These are phyloP conservation scores for Leuciscus idus DNA, from an alignment of 2,113 vertebrate species.

Conservation along the genomic window DNA sequence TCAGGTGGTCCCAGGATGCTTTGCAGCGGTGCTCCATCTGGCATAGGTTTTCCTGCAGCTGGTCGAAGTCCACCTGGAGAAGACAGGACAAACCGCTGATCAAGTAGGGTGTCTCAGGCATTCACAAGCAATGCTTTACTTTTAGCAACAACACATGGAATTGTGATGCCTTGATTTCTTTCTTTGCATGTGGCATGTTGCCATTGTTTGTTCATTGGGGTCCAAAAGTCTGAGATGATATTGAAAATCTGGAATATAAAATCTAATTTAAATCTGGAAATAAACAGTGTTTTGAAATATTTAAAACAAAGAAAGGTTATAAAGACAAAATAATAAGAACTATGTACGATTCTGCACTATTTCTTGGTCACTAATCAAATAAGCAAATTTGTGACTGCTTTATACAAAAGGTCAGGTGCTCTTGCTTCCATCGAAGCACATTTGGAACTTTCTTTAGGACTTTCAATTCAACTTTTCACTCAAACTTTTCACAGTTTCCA, in stretches of 20 bases:
- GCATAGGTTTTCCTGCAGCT: constrained; percentile 93
- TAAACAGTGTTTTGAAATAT: neutral
- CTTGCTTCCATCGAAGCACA: neutral
- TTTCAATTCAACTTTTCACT: neutral
- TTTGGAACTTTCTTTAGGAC: neutral
- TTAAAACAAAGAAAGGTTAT: neutral
- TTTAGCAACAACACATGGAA: neutral
- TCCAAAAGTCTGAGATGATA: neutral
- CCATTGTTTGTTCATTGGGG: neutral
- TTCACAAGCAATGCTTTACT: neutral
- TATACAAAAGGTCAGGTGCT: neutral
- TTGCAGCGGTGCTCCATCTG: constrained; percentile 97
- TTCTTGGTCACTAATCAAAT: neutral
- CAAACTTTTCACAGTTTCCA: too few relatives aligned
- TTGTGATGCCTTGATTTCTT: neutral
- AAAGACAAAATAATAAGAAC: neutral
- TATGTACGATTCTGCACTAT: neutral
- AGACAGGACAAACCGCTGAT: neutral
- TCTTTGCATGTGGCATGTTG: neutral
- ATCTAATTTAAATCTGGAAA: neutral
- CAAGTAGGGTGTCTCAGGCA: neutral
- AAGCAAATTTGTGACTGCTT: neutral
- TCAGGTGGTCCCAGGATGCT: constrained; percentile 98
- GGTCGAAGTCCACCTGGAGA: constrained; percentile 94
- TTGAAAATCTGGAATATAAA: neutral